Evolutionary conservation across 1,140 invertebrate genomes (phyloP).

Genomic region (Lordiphosa collinella): DNA sequence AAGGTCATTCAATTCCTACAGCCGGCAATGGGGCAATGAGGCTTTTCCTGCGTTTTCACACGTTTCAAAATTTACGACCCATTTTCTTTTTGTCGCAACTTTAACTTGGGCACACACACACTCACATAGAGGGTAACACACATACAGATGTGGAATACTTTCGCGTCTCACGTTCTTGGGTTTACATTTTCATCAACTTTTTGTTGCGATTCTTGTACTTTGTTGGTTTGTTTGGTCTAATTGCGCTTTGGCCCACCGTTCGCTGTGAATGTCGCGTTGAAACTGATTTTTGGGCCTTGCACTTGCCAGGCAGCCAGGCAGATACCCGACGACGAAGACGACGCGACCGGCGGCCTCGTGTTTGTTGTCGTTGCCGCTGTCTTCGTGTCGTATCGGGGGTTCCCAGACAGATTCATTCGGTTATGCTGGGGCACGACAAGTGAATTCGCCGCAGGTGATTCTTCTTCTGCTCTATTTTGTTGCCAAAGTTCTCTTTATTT

Average conservation of each 20-base stretch:
- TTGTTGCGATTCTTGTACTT: conserved; percentile 22
- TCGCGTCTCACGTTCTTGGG: conserved; percentile 36
- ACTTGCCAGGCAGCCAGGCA: conserved; percentile 30
- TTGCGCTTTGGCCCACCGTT: conserved; percentile 44
- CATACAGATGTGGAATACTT: conserved; percentile 11
- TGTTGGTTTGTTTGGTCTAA: conserved; percentile 6
- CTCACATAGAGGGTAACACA: conserved; percentile 2
- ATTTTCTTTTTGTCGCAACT: conserved; percentile 33
- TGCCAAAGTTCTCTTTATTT: conserved; percentile 3
- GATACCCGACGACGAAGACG: conserved; percentile 7
- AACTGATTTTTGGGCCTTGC: conserved; percentile 58
- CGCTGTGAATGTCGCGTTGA: conserved; percentile 64
- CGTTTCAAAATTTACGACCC: conserved; percentile 72
- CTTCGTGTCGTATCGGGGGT: conserved; percentile 16
- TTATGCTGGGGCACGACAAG: neutral
- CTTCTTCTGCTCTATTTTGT: neutral
- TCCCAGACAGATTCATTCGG: neutral
- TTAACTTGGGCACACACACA: conserved; percentile 18
- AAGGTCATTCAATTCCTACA: conserved; percentile 61
- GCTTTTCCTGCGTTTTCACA: conserved; percentile 76
- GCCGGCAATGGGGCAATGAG: conserved; percentile 72
- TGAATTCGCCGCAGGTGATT: conserved; percentile 29
- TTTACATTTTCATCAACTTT: conserved; percentile 39
- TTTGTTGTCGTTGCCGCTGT: conserved; percentile 1
- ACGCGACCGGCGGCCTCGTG: conserved; percentile 1